Evolutionary conservation across 2,113 vertebrate species (phyloP).

Genomic region (Rhinopomastus cyanomelas): DNA sequence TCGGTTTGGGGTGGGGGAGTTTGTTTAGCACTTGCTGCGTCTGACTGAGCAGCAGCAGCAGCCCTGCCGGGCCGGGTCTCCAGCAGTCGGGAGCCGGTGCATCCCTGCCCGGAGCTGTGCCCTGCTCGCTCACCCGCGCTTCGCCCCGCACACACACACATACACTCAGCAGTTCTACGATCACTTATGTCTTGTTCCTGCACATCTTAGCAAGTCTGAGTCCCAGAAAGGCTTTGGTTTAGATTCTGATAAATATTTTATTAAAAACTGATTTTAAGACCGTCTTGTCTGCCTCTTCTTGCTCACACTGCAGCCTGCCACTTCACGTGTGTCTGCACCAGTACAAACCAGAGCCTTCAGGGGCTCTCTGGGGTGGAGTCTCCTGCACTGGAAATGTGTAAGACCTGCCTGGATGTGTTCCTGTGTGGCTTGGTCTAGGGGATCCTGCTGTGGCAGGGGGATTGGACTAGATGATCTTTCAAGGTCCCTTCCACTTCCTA

Average conservation of each 20-base stretch:
- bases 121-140: not conserved
- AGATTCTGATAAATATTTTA: conserved; percentile 69
- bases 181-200: not conserved
- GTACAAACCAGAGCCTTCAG: not conserved
- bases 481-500: too few relatives aligned
- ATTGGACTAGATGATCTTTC: too few relatives aligned
- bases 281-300: not conserved
- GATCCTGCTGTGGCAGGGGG: too few relatives aligned
- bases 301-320: fast-evolving
- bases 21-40: not conserved
- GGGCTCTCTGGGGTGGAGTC: not conserved
- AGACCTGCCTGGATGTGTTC: too few relatives aligned
- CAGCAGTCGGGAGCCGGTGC: not conserved
- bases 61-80: not conserved
- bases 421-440: too few relatives aligned
- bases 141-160: not conserved
- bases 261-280: conserved; percentile 70
- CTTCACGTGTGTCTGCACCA: not conserved
- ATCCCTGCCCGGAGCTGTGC: fast-evolving
- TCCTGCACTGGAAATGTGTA: too few relatives aligned
- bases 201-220: conserved; percentile 37
- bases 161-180: not conserved
- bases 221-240: conserved; percentile 49
- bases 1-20: not conserved
- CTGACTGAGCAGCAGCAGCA: not conserved